A percentile compares a stretch with the other conserved stretches of the same genome.
These are phyloP conservation scores for Acrobasis suavella DNA, from an alignment of 2,888 invertebrate genomes.

Conservation along the genomic window DNA sequence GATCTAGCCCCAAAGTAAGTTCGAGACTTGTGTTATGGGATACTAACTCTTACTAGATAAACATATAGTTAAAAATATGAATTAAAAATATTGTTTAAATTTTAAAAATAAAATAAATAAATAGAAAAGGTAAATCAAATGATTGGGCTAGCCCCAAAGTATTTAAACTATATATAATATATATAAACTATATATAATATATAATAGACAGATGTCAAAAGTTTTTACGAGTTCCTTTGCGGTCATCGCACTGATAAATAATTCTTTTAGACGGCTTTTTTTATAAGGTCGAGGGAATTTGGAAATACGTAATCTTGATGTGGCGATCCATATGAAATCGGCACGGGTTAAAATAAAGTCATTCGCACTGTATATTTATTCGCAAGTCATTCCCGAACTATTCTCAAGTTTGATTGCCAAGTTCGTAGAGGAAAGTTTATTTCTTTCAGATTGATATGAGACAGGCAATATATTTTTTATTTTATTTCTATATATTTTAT, in stretches of 20 bases:
- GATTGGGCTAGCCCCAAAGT: too few relatives aligned
- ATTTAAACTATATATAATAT: too few relatives aligned
- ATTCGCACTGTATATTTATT: neutral
- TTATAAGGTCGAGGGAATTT: slow-evolving; percentile 40
- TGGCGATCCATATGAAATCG: slow-evolving; percentile 36
- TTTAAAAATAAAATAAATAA: too few relatives aligned
- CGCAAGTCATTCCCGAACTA: neutral
- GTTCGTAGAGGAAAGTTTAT: neutral
- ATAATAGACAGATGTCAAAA: slow-evolving; percentile 17
- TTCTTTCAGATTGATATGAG: neutral
- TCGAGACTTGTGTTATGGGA: too few relatives aligned
- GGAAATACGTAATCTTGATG: slow-evolving; percentile 36
- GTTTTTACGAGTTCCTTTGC: slow-evolving; percentile 30
- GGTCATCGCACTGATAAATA: slow-evolving; percentile 44
- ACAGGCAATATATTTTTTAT: too few relatives aligned
- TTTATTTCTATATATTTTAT: too few relatives aligned
- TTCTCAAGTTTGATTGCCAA: neutral
- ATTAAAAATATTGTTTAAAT: too few relatives aligned
- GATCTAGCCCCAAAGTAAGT: too few relatives aligned
- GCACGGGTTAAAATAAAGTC: neutral
- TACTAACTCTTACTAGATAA: too few relatives aligned
- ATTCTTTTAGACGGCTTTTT: slow-evolving; percentile 37
- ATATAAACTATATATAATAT: too few relatives aligned
- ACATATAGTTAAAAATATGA: too few relatives aligned
- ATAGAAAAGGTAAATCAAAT: too few relatives aligned